phyloP scores from a whole-genome alignment of 92 coral and sea anemone species.

The Bergia puertoricense region DNA sequence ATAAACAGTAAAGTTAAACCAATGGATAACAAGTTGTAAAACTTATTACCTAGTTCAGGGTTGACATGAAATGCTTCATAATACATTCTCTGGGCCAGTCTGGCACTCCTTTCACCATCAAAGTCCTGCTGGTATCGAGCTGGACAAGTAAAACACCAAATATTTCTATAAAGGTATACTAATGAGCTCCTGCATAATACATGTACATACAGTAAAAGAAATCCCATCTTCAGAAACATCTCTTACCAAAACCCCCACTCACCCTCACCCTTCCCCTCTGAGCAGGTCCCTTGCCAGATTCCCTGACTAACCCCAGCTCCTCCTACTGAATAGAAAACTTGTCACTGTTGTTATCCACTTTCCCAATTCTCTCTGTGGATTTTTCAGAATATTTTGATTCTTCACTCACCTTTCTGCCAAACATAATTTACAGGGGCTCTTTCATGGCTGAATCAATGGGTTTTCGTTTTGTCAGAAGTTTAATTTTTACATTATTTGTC shows the following conservation, averaged over 20 bases:
- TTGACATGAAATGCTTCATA: constrained; percentile 89
- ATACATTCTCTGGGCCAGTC: constrained; percentile 91
- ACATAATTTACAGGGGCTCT: too few relatives aligned
- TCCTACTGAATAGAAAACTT: too few relatives aligned
- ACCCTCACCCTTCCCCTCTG: not conserved
- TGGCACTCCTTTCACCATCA: constrained; percentile 79
- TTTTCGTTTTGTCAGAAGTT: too few relatives aligned
- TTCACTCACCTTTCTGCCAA: too few relatives aligned
- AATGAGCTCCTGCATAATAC: not conserved
- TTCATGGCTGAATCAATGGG: too few relatives aligned
- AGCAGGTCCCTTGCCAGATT: not conserved
- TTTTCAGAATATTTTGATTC: too few relatives aligned
- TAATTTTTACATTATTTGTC: too few relatives aligned
- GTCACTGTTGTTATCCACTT: not conserved
- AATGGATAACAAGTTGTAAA: not conserved
- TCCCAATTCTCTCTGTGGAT: not conserved
- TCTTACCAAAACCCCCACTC: not conserved
- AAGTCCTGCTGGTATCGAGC: constrained; percentile 99
- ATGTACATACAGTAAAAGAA: not conserved
- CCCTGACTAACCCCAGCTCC: not conserved
- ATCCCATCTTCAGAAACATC: not conserved
- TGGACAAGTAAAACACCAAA: constrained; percentile 30
- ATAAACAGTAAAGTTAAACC: not conserved
- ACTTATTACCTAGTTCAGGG: constrained; percentile 85
- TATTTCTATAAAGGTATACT: too few relatives aligned